phyloP scores from a whole-genome alignment of 2,888 invertebrate genomes.

The Drosophila subsilvestris region DNA sequence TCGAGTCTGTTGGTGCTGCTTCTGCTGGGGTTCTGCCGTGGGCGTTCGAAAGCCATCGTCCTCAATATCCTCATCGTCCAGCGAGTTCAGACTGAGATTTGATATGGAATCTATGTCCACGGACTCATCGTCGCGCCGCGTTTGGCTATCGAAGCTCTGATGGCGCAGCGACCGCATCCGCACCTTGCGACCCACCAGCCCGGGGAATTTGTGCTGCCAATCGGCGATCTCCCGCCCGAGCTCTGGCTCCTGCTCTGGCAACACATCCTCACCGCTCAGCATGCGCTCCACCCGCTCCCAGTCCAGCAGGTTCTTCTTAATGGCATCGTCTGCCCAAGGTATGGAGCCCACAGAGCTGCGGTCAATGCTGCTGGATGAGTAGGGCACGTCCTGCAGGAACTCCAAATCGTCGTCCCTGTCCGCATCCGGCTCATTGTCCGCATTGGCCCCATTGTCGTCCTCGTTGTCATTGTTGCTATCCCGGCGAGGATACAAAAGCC shows the following conservation, averaged over 20 bases:
- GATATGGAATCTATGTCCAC: constrained; percentile 75
- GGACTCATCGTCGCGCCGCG: constrained; percentile 38
- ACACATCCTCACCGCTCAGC: constrained; percentile 76
- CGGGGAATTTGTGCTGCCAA: constrained; percentile 83
- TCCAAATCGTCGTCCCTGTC: constrained; percentile 80
- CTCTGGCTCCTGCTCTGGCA: constrained; percentile 76
- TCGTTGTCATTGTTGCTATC: constrained; percentile 39
- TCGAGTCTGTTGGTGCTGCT: constrained; percentile 26
- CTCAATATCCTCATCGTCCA: constrained; percentile 65
- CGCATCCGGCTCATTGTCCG: constrained; percentile 38
- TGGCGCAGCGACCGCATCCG: constrained; percentile 51
- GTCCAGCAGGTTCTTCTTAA: constrained; percentile 83
- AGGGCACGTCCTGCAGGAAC: constrained; percentile 80
- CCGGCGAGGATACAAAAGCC: constrained; percentile 48
- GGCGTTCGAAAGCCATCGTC: constrained; percentile 70
- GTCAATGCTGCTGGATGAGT: constrained; percentile 82
- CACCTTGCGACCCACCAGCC: constrained; percentile 56
- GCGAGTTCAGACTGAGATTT: constrained; percentile 77
- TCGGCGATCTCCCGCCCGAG: constrained; percentile 82
- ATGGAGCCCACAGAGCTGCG: constrained; percentile 84
- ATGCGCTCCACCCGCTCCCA: constrained; percentile 83
- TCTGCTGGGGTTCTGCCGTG: constrained; percentile 47
- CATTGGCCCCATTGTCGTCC: constrained; percentile 43
- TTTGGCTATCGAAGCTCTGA: constrained; percentile 61
- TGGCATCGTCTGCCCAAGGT: constrained; percentile 84